Percentiles rank a stretch among this genome's conserved stretches.
phyloP scores from a whole-genome alignment of 2,888 invertebrate species.

The Microplitis manilae region DNA sequence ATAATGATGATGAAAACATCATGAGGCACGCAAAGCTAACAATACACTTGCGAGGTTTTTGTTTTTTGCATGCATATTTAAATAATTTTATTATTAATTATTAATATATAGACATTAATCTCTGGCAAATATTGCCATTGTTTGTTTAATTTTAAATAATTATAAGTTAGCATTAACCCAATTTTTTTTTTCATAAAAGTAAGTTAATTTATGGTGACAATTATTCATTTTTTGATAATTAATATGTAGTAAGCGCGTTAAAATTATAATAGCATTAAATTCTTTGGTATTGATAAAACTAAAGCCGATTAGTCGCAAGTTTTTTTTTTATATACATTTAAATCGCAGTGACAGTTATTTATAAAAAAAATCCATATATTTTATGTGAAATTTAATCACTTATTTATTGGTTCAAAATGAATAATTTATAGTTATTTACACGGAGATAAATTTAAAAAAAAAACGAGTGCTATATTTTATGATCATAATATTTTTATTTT shows the following conservation, averaged over 20 bases:
- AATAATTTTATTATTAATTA: conserved; percentile 10
- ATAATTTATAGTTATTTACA: no score
- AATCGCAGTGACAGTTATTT: neutral
- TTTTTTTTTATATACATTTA: neutral
- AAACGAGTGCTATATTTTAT: no score
- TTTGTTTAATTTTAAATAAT: neutral
- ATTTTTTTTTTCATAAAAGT: neutral
- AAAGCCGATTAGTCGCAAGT: neutral
- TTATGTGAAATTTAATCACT: no score
- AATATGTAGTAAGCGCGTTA: neutral
- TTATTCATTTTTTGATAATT: no score
- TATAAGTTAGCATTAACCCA: neutral
- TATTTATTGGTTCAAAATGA: no score
- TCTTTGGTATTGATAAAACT: neutral
- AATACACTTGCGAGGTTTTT: conserved; percentile 67
- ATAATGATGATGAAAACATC: conserved; percentile 40
- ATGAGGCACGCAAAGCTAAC: conserved; percentile 66
- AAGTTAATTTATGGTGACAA: neutral
- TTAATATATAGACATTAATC: neutral
- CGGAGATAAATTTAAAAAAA: no score
- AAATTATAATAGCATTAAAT: neutral
- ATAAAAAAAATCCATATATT: no score
- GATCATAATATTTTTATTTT: no score
- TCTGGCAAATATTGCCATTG: neutral
- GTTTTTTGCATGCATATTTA: conserved; percentile 48